Percentiles rank a stretch among this genome's conserved stretches.
These are phyloP conservation scores for Sebastes elongatus DNA, from an alignment of 2,797 vertebrate species.

Conservation along the genomic window DNA sequence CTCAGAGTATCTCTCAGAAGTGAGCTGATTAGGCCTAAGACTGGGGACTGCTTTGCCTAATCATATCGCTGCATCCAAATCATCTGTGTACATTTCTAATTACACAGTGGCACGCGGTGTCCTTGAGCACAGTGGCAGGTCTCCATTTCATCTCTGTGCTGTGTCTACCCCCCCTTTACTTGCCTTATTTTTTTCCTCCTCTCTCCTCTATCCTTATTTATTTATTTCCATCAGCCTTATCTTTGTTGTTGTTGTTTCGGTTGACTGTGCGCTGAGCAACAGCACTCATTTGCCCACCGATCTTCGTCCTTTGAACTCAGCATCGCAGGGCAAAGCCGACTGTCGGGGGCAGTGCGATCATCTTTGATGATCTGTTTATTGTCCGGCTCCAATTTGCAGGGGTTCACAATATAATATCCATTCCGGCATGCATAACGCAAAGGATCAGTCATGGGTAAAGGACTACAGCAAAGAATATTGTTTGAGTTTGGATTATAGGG, in stretches of 20 bases:
- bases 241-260: conserved; percentile 79
- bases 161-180: conserved; percentile 37
- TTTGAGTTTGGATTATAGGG: conserved; percentile 37
- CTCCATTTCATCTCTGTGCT: conserved; percentile 82
- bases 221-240: conserved; percentile 74
- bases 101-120: conserved; percentile 82
- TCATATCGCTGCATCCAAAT: conserved; percentile 86
- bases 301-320: conserved; percentile 76
- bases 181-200: conserved; percentile 36
- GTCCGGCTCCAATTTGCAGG: conserved; percentile 71
- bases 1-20: conserved; percentile 82
- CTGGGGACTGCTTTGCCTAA: conserved; percentile 84
- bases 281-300: conserved; percentile 76
- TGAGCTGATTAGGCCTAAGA: conserved; percentile 86
- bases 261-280: conserved; percentile 68
- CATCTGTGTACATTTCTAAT: conserved; percentile 89
- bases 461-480: conserved; percentile 43
- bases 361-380: conserved; percentile 77
- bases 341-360: conserved; percentile 57
- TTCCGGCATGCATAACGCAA: conserved; percentile 49
- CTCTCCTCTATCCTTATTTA: conserved; percentile 58
- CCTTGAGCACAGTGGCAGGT: conserved; percentile 86
- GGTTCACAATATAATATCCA: conserved; percentile 55
- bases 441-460: conserved; percentile 61
- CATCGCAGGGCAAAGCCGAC: conserved; percentile 61